Evolutionary conservation across 2,113 vertebrate genomes (phyloP).

Genomic region (Solea senegalensis): DNA sequence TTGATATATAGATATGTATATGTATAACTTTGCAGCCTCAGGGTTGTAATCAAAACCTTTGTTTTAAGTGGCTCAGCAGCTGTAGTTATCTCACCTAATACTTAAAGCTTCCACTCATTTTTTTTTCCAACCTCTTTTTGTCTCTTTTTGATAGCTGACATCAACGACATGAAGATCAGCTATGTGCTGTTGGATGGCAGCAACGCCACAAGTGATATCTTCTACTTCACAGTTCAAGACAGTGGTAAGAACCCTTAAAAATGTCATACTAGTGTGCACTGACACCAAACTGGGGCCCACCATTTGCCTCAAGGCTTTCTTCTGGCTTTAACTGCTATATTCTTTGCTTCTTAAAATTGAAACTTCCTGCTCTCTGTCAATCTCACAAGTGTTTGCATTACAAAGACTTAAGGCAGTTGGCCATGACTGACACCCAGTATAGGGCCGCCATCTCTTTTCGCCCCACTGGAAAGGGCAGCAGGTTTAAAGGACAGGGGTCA

Average conservation of each 20-base stretch:
- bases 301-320: constrained; percentile 18
- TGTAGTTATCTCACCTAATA: constrained; percentile 5
- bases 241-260: constrained; percentile 77
- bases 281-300: constrained; percentile 25
- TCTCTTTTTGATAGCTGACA: constrained; percentile 78
- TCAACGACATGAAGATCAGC: constrained; percentile 87
- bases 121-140: constrained; percentile 35
- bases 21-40: constrained; percentile 4
- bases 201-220: constrained; percentile 86
- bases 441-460: constrained; percentile 37
- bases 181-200: constrained; percentile 84
- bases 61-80: constrained; percentile 17
- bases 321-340: constrained; percentile 31
- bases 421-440: constrained; percentile 66
- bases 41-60: constrained; percentile 38
- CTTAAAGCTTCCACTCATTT: constrained; percentile 21
- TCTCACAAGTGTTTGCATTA: constrained; percentile 68
- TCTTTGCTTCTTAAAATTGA: constrained; percentile 51
- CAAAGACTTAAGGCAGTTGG: constrained; percentile 73
- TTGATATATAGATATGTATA: no score
- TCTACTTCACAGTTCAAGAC: constrained; percentile 89
- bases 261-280: constrained; percentile 15
- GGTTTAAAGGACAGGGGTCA: constrained; percentile 64
- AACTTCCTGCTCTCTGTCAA: constrained; percentile 55
- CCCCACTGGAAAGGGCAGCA: constrained; percentile 44